Evolutionary conservation across 64 coral and sea anemone genomes (phyloP), one percentile per base, ranked within the genome.

Genomic region (Anthopleura sola): DNA sequence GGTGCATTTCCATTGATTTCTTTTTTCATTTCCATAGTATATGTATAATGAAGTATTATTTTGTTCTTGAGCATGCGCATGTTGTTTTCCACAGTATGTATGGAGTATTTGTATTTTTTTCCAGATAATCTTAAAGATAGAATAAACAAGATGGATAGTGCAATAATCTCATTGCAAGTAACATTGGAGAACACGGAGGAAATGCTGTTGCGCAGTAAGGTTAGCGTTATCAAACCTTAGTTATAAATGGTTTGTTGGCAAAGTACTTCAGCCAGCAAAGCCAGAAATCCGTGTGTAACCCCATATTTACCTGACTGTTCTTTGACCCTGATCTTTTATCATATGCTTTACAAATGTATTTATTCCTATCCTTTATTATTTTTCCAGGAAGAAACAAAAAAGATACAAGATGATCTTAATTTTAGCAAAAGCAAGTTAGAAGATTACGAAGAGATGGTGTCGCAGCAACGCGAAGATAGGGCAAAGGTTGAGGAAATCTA

Each of bases 131-230:
- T 99, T 26, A 89, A 81, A 36, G 87, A 95, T 53, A 91, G 91
- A 46, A 33, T 90, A 55, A 77, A 90, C 47, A 99, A 99, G 50
- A 84, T 78, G 20, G 90, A 99, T 75, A 92, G 97, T 86, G 86
- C 88, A 24, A 92, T 94, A 48, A 90, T 89, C 8, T 95, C 97
- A 4, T 74, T 90, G 75, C 77, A 99, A 29, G 80, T 92, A 37
- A 83, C 90, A 44, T 24, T 99, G 23, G 80, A 94, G 71, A 99
- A 86, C 82, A 89, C 85, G 21, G 90, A 95, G 76, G 97, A 99
- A 85, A 87, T 99, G 87, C 84, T 95, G n/a, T 21, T 58, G 71
- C 80, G 68, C 23, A 88, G 55, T 75, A 92, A 94, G 93, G 97
- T 99, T 80, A 75, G 55, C 13, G 0, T 71, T 32, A 29, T 23